These are phyloP conservation scores for Thamnophis sirtalis DNA, from an alignment of 2,113 vertebrate genomes.

Conservation along the genomic window DNA sequence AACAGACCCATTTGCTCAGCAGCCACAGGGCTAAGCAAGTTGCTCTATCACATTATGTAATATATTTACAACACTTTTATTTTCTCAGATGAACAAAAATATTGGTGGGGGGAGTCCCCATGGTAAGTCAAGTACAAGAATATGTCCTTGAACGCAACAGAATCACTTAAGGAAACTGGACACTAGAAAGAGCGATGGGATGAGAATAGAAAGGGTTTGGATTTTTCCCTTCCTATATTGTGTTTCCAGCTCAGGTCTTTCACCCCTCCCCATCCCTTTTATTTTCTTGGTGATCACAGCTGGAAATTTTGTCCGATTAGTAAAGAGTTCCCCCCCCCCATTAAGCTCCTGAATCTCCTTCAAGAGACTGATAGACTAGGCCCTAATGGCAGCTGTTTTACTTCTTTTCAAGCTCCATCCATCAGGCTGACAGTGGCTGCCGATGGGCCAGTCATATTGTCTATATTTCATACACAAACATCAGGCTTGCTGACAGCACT, in stretches of 20 bases:
- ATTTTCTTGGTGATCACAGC: conserved; percentile 62
- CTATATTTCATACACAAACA: conserved; percentile 97
- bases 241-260: not conserved
- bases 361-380: conserved; percentile 74
- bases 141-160: not conserved
- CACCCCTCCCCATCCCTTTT: conserved; percentile 36
- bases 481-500: conserved; percentile 95
- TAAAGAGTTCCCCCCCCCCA: conserved; percentile 72
- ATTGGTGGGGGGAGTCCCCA: too few relatives aligned
- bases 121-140: not conserved
- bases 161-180: not conserved
- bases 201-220: not conserved
- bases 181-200: not conserved
- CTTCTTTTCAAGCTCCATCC: conserved; percentile 88
- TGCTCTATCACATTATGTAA: not conserved
- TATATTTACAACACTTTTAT: too few relatives aligned
- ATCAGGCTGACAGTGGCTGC: conserved; percentile 95
- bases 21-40: not conserved
- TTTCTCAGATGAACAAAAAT: not conserved
- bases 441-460: conserved; percentile 88
- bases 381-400: conserved; percentile 75
- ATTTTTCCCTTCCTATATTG: not conserved
- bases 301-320: conserved; percentile 75
- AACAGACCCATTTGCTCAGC: not conserved
- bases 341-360: conserved; percentile 74